Percentiles rank a stretch among this genome's conserved stretches.
phyloP scores from a whole-genome alignment of 1,140 invertebrate genomes.

The Lasaia peninsularis region DNA sequence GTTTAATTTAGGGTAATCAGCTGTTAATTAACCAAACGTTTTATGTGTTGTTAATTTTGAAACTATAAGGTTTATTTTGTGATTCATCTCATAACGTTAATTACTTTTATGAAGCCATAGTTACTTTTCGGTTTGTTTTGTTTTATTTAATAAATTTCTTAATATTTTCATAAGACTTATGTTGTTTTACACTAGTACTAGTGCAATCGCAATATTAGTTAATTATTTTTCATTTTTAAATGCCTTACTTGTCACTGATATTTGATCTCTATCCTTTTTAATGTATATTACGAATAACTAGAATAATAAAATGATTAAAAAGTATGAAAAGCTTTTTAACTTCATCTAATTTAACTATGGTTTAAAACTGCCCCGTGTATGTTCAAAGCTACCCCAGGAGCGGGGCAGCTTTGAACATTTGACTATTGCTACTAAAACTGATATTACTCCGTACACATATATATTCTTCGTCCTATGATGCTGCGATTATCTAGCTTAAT shows the following conservation, averaged over 20 bases:
- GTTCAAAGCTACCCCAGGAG: constrained; percentile 2
- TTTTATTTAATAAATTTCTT: too few relatives aligned
- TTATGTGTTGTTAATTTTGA: too few relatives aligned
- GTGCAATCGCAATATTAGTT: too few relatives aligned
- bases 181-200: neutral
- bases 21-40: too few relatives aligned
- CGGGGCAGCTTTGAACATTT: neutral
- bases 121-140: neutral
- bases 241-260: too few relatives aligned
- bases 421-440: neutral
- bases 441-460: neutral
- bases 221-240: too few relatives aligned
- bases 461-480: neutral
- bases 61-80: neutral
- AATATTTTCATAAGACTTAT: too few relatives aligned
- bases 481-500: neutral
- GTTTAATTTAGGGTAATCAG: too few relatives aligned
- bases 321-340: neutral
- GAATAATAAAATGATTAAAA: neutral
- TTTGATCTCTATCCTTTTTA: neutral
- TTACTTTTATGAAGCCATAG: neutral
- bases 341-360: neutral
- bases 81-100: neutral
- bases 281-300: neutral
- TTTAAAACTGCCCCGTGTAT: neutral